phyloP scores from a whole-genome alignment of 1,140 invertebrate species.

The Neodiprion virginianus region DNA sequence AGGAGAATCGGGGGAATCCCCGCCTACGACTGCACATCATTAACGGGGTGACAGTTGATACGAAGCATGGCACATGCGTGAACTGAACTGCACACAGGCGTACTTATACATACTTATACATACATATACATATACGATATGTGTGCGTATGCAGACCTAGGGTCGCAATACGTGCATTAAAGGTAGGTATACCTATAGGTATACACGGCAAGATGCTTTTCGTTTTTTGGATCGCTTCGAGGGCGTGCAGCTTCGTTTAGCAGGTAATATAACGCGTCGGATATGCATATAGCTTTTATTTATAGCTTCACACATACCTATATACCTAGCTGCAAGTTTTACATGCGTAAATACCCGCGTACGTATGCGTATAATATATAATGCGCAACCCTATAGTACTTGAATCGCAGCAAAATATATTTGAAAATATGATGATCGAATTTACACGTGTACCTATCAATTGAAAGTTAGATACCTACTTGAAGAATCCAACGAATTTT shows the following conservation, averaged over 20 bases:
- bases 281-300: constrained; percentile 31
- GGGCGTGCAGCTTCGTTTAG: constrained; percentile 39
- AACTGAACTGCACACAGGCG: too few relatives aligned
- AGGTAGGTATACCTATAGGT: neutral
- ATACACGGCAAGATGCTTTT: constrained; percentile 2
- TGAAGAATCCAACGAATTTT: too few relatives aligned
- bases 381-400: neutral
- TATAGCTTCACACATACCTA: constrained; percentile 29
- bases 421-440: too few relatives aligned
- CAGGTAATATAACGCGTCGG: constrained; percentile 42
- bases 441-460: too few relatives aligned
- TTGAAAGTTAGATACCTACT: too few relatives aligned
- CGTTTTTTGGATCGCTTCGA: constrained; percentile 31
- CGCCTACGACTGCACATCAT: neutral
- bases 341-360: constrained; percentile 2
- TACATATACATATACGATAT: too few relatives aligned
- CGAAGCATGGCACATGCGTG: neutral
- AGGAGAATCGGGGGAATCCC: neutral
- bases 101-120: too few relatives aligned
- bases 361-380: constrained; percentile 9
- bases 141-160: too few relatives aligned
- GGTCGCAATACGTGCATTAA: too few relatives aligned
- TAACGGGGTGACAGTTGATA: constrained; percentile 7
- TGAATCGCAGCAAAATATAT: neutral
- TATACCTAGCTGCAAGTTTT: constrained; percentile 26